Percentiles rank a stretch among this genome's conserved stretches.
Evolutionary conservation across 2,113 vertebrate species (phyloP).

Genomic region (Pipa parva): DNA sequence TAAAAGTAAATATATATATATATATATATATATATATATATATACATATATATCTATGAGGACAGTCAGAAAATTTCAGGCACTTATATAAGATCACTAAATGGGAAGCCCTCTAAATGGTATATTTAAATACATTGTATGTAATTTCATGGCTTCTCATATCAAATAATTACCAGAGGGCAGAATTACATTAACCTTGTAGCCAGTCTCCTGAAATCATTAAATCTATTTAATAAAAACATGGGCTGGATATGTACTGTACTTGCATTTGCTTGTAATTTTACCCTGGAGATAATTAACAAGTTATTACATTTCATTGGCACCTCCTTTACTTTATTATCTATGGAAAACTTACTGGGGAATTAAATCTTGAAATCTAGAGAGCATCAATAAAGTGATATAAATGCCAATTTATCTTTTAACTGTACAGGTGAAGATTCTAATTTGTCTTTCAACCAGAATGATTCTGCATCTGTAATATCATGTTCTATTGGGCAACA

Average conservation of each 20-base stretch:
- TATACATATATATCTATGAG: too few relatives aligned
- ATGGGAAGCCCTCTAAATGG: too few relatives aligned
- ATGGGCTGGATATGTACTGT: conserved; percentile 3
- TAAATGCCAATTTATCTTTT: conserved; percentile 4
- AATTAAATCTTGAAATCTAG: neutral
- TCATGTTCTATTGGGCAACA: conserved; percentile 9
- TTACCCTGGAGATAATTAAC: conserved; percentile 11
- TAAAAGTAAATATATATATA: too few relatives aligned
- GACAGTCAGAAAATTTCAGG: too few relatives aligned
- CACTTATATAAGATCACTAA: too few relatives aligned
- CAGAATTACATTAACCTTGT: neutral
- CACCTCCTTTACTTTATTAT: neutral
- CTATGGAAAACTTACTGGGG: neutral
- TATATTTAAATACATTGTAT: too few relatives aligned
- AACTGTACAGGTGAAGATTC: neutral
- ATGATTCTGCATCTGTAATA: neutral
- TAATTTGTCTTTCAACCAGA: conserved; percentile 19
- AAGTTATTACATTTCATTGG: conserved; percentile 23
- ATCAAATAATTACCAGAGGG: conserved; percentile 2
- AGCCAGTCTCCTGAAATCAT: conserved; percentile 9
- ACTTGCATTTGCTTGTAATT: conserved; percentile 10
- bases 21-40: too few relatives aligned
- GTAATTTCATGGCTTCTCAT: conserved; percentile 13
- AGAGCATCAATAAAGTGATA: too few relatives aligned
- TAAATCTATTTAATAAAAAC: conserved; percentile 7